Base-by-base conservation (phyloP, 2,797 vertebrate genomes). In the Clarias platycephalus region DNA sequence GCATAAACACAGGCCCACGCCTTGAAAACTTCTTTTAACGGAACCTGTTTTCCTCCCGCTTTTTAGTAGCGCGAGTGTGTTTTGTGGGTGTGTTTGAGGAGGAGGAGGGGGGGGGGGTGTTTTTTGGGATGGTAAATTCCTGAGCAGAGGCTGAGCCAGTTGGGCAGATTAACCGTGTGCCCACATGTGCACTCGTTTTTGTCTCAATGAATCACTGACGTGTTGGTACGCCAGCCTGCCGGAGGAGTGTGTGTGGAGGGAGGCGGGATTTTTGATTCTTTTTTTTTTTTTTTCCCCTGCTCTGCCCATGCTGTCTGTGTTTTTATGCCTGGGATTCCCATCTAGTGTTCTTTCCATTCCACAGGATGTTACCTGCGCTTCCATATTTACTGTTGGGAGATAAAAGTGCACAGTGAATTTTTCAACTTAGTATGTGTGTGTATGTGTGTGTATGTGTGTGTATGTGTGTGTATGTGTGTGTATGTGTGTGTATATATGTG, bases 161-260 rank as follows among this genome's bases (percentile, higher is more conserved):
- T 77, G 77, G 90, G 74, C 88, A 88, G 83, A 91, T 90, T 86
- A 89, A 88, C 90, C 89, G 15, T 91, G 91, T 91, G 84, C 85
- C 87, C 86, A 89, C 91, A 91, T 87, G 89, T 80, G 82, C 66
- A 71, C 78, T 86, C 66, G 70, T 88, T 91, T 88, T 88, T 89
- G 87, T 91, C 82, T 89, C 84, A 89, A 87, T 91, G 89, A 92
- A 87, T 94, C 88, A 92, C 91, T 92, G 87, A 90, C 81, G 80
- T 87, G 83, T 76, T 82, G 83, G 77, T 75, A 67, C 60, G 58
- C 37, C 81, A 64, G 82, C 78, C 62, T 80, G 75, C 83, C 8
- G 77, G 63, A 34, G 64, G 67, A 18, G 81, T 81, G 74, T 74
- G 62, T 26, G 57, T 26, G 5, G 71, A 84, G 71, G 82, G 60